Evolutionary conservation across 2,888 invertebrate species (phyloP).

Genomic region (Sinhomidia bicolor): DNA sequence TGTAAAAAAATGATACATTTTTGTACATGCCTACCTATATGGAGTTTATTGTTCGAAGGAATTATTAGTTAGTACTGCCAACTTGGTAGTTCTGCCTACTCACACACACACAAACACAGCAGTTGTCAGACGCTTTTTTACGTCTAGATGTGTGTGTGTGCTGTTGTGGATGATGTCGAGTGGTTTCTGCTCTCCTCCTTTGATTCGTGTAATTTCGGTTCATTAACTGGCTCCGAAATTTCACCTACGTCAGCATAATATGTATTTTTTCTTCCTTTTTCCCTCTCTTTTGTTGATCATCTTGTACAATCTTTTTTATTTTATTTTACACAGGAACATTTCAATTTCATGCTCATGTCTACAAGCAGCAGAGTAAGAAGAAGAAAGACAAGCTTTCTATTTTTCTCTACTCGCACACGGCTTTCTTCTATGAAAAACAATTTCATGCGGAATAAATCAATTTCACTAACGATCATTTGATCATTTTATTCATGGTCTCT

Average conservation of each 20-base stretch:
- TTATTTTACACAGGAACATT: slow-evolving; percentile 48
- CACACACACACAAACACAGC: not conserved
- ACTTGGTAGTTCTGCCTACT: too few relatives aligned
- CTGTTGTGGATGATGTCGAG: slow-evolving; percentile 6
- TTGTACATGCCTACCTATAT: not conserved
- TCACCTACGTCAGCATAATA: slow-evolving; percentile 64
- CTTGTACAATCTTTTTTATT: slow-evolving; percentile 51
- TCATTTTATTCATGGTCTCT: slow-evolving; percentile 60
- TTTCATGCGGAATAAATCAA: slow-evolving; percentile 72
- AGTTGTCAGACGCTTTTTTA: not conserved
- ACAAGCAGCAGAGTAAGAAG: not conserved
- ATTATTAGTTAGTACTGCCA: too few relatives aligned
- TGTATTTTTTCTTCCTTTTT: slow-evolving; percentile 26
- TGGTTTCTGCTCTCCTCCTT: slow-evolving; percentile 1
- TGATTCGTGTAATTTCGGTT: slow-evolving; percentile 56
- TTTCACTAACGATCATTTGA: slow-evolving; percentile 74
- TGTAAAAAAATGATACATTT: not conserved
- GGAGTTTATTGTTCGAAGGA: not conserved
- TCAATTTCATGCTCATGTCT: slow-evolving; percentile 34
- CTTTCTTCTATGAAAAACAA: slow-evolving; percentile 44
- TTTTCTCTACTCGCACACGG: slow-evolving; percentile 8
- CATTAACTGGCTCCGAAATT: slow-evolving; percentile 59
- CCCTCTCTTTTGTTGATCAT: slow-evolving; percentile 59
- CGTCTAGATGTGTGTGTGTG: too few relatives aligned
- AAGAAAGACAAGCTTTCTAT: not conserved